These are phyloP conservation scores for Aquatica leii DNA, from an alignment of 2,888 invertebrate species.

Conservation along the genomic window DNA sequence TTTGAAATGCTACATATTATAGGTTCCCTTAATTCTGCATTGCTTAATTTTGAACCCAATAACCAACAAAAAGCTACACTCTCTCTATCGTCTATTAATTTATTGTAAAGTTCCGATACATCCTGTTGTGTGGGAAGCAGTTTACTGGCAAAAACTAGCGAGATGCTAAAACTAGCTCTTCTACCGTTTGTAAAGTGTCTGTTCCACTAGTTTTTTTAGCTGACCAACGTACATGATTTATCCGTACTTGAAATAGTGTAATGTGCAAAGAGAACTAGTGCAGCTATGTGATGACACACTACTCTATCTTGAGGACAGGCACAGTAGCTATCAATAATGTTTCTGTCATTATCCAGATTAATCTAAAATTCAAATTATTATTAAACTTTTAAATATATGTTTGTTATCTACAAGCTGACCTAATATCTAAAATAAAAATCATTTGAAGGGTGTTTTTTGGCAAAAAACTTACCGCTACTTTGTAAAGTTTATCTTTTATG, in stretches of 20 bases:
- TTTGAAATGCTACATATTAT: too few species aligned
- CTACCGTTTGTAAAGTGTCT: neutral
- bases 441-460: neutral
- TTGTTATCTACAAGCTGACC: neutral
- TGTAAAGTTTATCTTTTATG: neutral
- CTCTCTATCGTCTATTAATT: too few species aligned
- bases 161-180: too few species aligned
- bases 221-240: neutral
- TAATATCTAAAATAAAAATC: neutral
- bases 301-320: neutral
- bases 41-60: too few species aligned
- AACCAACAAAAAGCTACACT: too few species aligned
- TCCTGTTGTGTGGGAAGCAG: too few species aligned
- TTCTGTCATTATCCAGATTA: too few species aligned
- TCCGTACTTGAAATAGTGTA: neutral
- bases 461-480: too few species aligned
- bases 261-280: neutral
- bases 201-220: neutral
- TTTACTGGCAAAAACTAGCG: too few species aligned
- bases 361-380: neutral
- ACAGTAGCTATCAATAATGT: too few species aligned
- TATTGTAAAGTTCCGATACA: too few species aligned
- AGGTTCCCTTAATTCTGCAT: too few species aligned
- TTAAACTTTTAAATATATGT: neutral
- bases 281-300: neutral